Evolutionary conservation across 2,888 invertebrate genomes (phyloP), one percentile per base, ranked within the genome.

Genomic region (Hetaerina titia): DNA sequence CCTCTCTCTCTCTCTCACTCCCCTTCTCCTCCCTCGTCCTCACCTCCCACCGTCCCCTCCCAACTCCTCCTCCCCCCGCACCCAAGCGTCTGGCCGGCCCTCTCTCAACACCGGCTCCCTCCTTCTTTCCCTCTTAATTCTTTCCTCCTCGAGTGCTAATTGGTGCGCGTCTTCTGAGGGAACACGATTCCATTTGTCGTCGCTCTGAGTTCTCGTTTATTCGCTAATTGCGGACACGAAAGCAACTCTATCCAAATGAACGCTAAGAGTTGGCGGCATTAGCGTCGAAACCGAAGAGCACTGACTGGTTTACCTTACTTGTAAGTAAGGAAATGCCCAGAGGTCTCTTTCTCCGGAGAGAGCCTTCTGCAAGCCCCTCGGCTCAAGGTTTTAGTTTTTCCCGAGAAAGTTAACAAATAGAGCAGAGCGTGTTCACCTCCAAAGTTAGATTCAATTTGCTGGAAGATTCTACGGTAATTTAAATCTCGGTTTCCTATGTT

Each of bases 211-310:
- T 81, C 25, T 81, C 81, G 81, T 81, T 81, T 31, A 81, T 81
- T 81, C 81, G 81, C 81, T 81, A 81, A 81, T 81, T 81, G 81
- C 81, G 81, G 31, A 81, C 81, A 31, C 25, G 81, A 25, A 81
- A 31, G 81, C 31, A 31, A 81, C 25, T 31, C 81, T 81, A n/a
- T 31, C 81, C 81, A 81, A 81, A 81, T 81, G 81, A 81, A 81
- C 81, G 81, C 81, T 81, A 81, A 81, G 31, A 81, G 81, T 81
- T n/a, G 25, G 9, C 81, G 25, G 31, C 31, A 31, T 81, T 81
- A 81, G 81, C 81, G 81, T 31, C 81, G 81, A 81, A 25, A 31
- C 81, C 22, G 81, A 17, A 17, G 31, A 31, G 81, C 81, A 31
- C 81, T 81, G 81, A 13, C 81, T 81, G n/a, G 31, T 22, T 25